Conservation (phyloP, 2,797 vertebrate species). For the Aviceda cuculoides region DNA sequence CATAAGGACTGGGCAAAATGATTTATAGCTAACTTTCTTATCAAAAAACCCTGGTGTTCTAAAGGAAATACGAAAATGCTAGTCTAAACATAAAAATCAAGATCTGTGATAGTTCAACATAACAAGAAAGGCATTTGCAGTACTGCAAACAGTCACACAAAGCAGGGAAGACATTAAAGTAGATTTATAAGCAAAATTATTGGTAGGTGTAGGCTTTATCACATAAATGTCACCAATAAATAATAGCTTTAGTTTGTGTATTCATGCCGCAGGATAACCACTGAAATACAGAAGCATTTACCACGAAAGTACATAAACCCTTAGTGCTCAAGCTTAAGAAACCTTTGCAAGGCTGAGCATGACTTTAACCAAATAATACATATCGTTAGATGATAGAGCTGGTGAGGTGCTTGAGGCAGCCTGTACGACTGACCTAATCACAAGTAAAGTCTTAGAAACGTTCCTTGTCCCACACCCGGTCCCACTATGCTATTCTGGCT, state of each 20-base stretch:
- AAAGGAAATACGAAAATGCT: not conserved
- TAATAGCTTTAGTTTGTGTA: conserved; percentile 13
- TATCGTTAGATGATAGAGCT: not conserved
- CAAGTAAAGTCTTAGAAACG: not conserved
- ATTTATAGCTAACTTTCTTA: not conserved
- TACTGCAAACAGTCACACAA: not conserved
- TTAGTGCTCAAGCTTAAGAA: not conserved
- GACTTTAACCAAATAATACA: not conserved
- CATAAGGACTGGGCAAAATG: not conserved
- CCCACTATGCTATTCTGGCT: not conserved
- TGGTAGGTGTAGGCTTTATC: conserved; percentile 14
- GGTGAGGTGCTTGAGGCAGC: not conserved
- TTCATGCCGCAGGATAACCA: conserved; percentile 1
- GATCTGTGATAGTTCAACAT: not conserved
- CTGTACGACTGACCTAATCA: not conserved
- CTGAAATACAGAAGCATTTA: not conserved
- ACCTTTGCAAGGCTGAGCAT: not conserved
- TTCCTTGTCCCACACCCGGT: not conserved
- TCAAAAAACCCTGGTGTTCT: not conserved
- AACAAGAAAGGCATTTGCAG: not conserved
- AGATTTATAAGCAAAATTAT: conserved; percentile 54
- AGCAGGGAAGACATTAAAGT: conserved; percentile 7
- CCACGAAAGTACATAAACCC: not conserved
- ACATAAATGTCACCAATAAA: conserved; percentile 39
- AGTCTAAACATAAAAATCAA: not conserved